Evolutionary conservation across 1,140 invertebrate genomes (phyloP), one percentile per base, ranked within the genome.

Genomic region (Diorhabda sublineata): DNA sequence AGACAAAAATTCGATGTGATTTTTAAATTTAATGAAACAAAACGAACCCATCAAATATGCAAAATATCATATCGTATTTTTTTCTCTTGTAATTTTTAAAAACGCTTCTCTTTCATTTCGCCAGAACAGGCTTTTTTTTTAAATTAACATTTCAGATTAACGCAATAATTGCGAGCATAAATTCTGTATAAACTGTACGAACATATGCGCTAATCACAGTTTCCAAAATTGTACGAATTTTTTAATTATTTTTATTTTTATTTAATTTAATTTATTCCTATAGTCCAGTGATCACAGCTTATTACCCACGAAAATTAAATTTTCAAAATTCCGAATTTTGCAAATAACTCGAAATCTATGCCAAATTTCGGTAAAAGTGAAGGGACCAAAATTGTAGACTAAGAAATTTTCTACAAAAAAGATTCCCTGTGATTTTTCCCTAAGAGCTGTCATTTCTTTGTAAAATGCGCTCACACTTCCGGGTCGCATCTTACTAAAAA

Each of bases 21-120:
- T 80, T 80, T 79, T 79, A 77, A 79, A 80, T 80, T 80, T 80
- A 78, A 80, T 78, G 76, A 78, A 80, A 80, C 79, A 78, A 80
- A 80, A 79, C 78, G 77, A 76, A 74, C 70, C 73, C 74, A 77
- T 78, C 77, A 75, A 75, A 76, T 74, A 75, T 76, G 76, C 71
- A 75, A 76, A 76, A 76, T 76, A 77, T 77, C 73, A 71, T 76
- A 73, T 71, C 71, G 56, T 63, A 70, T 74, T 74, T 74, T 72
- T 70, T 74, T 69, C 71, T 45, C 69, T 68, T 73, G 72, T 75
- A 70, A 73, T 73, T 75, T 75, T 75, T 68, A 71, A 73, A 73
- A 74, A 74, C 69, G 61, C 61, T 72, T 66, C 70, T 67, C 63
- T 71, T 68, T 69, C 64, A 69, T 72, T 72, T 72, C 71, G 58